phyloP scores from a whole-genome alignment of 2,113 vertebrate species.

The Equus quagga region DNA sequence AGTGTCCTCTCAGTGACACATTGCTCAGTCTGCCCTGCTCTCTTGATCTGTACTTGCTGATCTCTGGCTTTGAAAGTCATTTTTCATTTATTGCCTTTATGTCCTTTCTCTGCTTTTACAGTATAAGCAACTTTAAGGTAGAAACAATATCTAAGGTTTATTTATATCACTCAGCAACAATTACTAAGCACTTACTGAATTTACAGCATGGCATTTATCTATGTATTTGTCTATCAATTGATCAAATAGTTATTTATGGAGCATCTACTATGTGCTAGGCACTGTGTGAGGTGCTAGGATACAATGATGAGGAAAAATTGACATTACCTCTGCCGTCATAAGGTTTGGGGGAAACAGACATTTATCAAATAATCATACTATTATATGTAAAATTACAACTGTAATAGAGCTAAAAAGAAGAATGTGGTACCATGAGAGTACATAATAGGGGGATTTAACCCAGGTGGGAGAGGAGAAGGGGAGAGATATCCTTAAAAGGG shows the following conservation, averaged over 20 bases:
- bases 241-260: neutral
- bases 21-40: neutral
- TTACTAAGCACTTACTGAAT: constrained; percentile 25
- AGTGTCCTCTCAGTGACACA: neutral
- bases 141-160: constrained; percentile 16
- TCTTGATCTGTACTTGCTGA: neutral
- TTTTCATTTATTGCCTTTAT: neutral
- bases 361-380: neutral
- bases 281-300: neutral
- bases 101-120: neutral
- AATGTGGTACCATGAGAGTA: neutral
- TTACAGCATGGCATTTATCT: neutral
- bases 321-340: neutral
- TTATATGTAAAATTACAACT: neutral
- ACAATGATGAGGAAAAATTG: neutral
- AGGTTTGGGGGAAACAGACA: neutral
- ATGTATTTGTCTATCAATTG: neutral
- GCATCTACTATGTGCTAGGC: neutral
- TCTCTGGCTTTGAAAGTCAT: neutral
- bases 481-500: neutral
- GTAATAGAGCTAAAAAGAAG: neutral
- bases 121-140: neutral
- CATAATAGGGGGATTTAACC: neutral
- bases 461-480: neutral
- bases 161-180: neutral